Evolutionary conservation across 2,888 invertebrate species (phyloP), one percentile per base, ranked within the genome.

Genomic region (Machimus atricapillus): DNA sequence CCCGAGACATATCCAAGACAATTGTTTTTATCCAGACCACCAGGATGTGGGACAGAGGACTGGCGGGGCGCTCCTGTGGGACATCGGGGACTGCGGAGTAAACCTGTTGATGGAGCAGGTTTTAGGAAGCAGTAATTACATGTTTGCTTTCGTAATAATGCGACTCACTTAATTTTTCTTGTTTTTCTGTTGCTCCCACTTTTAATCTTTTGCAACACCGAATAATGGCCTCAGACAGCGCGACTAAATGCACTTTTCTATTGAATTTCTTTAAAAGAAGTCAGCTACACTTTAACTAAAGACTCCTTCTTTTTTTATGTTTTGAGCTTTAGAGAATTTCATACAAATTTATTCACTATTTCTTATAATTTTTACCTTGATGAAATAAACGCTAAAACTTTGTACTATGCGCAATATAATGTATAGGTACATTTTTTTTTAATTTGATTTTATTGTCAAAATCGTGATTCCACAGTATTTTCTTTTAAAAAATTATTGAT

Each of bases 1-100:
- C 19, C n/a, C 74, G 74, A 74, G 85, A 85, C 85, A 85, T 85
- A 46, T 85, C 74, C 85, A 74, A 85, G 85, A 74, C 85, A 82
- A 85, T 85, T 85, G 85, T 85, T 85, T 85, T 74, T 74, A 85
- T 74, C 46, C 74, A 79, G 79, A 79, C 82, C 66, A 66, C 12
- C 82, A 83, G 40, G 58, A 40, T 83, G 66, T 46, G 52, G 27
- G n/a, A 46, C 46, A 52, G 14, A 31, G 31, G 40, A 23, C n/a
- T 79, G 52, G 43, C n/a, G 52, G 16, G 79, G 31, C 14, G 8
- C 52, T 79, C 52, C 76, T 76, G 16, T 34, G 52, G 27, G 31
- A 46, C 31, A 34, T 79, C 7, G 31, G 52, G 79, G 27, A 34
- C 31, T 9, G 3, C 14, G 40, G 12, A 27, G 46, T 79, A n/a